A percentile compares a stretch with the other conserved stretches of the same genome.
phyloP scores from a whole-genome alignment of 30 jellyfish, hydroid and myxozoan species.

The Clytia hemisphaerica region DNA sequence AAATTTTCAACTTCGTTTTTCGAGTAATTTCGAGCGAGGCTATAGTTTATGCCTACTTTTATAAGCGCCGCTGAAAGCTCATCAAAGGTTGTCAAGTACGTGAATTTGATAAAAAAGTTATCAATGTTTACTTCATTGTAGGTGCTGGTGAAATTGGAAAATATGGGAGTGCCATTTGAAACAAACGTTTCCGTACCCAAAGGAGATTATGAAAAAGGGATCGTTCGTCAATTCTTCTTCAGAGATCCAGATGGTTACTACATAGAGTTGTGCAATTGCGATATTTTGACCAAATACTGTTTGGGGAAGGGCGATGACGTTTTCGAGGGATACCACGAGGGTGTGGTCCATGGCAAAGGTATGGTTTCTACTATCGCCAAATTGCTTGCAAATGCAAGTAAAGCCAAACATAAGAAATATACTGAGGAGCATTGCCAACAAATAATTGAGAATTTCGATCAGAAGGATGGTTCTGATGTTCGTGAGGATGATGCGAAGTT shows the following conservation, averaged over 20 bases:
- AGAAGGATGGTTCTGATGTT: not conserved
- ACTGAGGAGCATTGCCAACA: not conserved
- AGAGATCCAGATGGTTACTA: constrained; percentile 16
- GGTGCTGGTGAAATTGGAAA: constrained; percentile 1
- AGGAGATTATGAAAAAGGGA: not conserved
- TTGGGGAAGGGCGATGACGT: not conserved
- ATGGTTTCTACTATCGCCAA: not conserved
- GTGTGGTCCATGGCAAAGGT: not conserved
- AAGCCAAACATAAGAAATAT: not conserved
- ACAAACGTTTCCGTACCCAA: not conserved
- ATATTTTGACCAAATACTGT: not conserved
- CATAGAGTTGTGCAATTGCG: constrained; percentile 14
- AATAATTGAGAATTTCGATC: not conserved
- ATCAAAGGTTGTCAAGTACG: no score
- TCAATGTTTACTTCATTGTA: no score
- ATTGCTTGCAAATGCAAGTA: not conserved
- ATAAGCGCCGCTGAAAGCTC: no score
- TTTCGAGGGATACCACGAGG: constrained; percentile 1
- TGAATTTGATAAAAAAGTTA: no score
- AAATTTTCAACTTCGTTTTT: no score
- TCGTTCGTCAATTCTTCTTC: not conserved
- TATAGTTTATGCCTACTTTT: no score
- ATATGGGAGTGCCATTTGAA: constrained; percentile 11
- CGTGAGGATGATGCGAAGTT: not conserved
- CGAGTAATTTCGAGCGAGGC: no score